Percentiles rank a stretch among this genome's conserved stretches.
phyloP scores from a whole-genome alignment of 2,113 vertebrate genomes.

The Sander vitreus region DNA sequence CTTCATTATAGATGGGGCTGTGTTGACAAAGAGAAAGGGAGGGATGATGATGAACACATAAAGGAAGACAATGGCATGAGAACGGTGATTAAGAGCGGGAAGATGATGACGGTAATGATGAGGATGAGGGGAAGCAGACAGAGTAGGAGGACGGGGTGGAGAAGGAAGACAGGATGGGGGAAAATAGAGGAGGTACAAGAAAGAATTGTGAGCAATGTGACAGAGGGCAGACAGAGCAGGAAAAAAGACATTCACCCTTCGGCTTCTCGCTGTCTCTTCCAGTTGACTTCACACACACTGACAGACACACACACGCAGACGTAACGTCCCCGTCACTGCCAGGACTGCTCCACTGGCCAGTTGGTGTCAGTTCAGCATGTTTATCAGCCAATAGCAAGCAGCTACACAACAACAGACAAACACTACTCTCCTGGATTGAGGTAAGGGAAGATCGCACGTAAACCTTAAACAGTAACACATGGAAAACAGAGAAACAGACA shows the following conservation, averaged over 20 bases:
- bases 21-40: conserved; percentile 31
- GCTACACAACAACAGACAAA: conserved; percentile 30
- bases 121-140: background rate
- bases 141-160: background rate
- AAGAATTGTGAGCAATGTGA: conserved; percentile 49
- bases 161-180: background rate
- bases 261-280: conserved; percentile 63
- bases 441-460: conserved; percentile 5
- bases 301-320: conserved; percentile 42
- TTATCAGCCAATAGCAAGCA: conserved; percentile 54
- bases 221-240: conserved; percentile 54
- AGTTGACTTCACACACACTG: conserved; percentile 45
- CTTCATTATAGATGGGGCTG: conserved; percentile 30
- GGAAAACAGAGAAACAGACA: conserved; percentile 7
- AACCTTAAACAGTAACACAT: conserved; percentile 5
- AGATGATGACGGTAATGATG: background rate
- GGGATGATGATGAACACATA: conserved; percentile 14
- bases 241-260: conserved; percentile 57
- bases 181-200: conserved; percentile 27
- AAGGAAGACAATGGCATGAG: conserved; percentile 9
- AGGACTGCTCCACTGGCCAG: conserved; percentile 59
- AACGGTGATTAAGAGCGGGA: conserved; percentile 35
- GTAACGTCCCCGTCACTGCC: conserved; percentile 34
- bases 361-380: conserved; percentile 52
- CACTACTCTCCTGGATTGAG: conserved; percentile 22